Evolutionary conservation across 2,888 invertebrate genomes (phyloP).

Genomic region (Piscicola geometra): DNA sequence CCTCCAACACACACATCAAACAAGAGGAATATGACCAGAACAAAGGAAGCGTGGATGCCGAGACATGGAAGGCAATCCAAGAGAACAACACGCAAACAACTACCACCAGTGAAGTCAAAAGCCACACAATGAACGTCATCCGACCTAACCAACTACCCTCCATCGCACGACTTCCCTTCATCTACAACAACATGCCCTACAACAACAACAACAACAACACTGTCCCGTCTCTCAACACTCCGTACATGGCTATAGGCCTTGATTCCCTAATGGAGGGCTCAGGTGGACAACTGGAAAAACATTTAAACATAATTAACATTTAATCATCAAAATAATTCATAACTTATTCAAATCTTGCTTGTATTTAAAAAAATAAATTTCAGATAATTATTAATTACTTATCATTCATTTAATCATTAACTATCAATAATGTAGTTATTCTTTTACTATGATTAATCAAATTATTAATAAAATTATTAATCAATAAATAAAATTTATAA

Average conservation of each 20-base stretch:
- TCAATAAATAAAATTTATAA: too few relatives aligned
- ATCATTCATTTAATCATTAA: too few relatives aligned
- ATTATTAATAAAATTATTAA: too few relatives aligned
- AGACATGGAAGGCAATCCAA: not conserved
- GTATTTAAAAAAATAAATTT: too few relatives aligned
- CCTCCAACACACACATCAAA: not conserved
- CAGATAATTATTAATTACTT: too few relatives aligned
- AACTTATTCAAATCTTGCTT: too few relatives aligned
- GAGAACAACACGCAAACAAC: not conserved
- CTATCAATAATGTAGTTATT: too few relatives aligned
- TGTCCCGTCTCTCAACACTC: not conserved
- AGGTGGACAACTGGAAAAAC: constrained; percentile 55
- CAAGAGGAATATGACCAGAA: not conserved
- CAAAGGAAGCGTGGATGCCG: too few relatives aligned
- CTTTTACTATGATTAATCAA: too few relatives aligned
- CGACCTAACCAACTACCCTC: constrained; percentile 23
- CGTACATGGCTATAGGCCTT: constrained; percentile 43
- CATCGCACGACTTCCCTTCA: not conserved
- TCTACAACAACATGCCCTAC: not conserved
- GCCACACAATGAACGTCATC: not conserved
- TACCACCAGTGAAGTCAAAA: not conserved
- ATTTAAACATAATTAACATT: too few relatives aligned
- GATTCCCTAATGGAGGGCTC: constrained; percentile 89
- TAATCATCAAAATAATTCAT: too few relatives aligned
- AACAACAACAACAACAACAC: not conserved